These are phyloP conservation scores for Apogon hyalosoma DNA, from an alignment of 2,797 vertebrate genomes.

Conservation along the genomic window DNA sequence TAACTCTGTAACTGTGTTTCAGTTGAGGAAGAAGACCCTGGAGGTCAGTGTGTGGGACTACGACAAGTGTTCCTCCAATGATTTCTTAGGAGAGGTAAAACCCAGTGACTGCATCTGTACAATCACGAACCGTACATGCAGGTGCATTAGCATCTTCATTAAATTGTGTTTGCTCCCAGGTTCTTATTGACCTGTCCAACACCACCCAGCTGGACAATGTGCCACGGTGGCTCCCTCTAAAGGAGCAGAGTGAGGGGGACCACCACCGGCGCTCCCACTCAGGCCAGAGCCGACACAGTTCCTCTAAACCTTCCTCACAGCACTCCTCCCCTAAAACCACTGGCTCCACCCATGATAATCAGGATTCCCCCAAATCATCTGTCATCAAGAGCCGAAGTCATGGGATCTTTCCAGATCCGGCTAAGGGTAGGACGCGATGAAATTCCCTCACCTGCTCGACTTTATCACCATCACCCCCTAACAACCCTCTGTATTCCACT, in stretches of 20 bases:
- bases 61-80: conserved; percentile 96
- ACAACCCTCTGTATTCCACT: conserved; percentile 25
- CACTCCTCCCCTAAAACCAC: conserved; percentile 92
- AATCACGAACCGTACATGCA: neutral
- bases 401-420: conserved; percentile 96
- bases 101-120: neutral
- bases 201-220: conserved; percentile 92
- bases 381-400: conserved; percentile 99
- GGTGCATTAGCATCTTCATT: neutral
- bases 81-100: conserved; percentile 97
- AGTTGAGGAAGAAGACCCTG: conserved; percentile 98
- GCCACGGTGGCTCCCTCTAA: conserved; percentile 93
- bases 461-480: conserved; percentile 32
- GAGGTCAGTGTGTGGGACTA: conserved; percentile 99
- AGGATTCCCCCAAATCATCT: conserved; percentile 93
- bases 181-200: conserved; percentile 95
- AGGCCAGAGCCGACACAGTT: conserved; percentile 88
- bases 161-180: conserved; percentile 76
- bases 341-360: conserved; percentile 80
- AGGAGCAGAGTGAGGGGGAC: conserved; percentile 94
- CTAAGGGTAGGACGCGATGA: conserved; percentile 91
- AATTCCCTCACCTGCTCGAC: conserved; percentile 38
- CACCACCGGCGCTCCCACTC: conserved; percentile 93
- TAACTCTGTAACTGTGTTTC: conserved; percentile 39
- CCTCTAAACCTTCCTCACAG: conserved; percentile 88